These are phyloP conservation scores for Rallus crepitans DNA, from an alignment of 2,797 vertebrate species.

Conservation along the genomic window DNA sequence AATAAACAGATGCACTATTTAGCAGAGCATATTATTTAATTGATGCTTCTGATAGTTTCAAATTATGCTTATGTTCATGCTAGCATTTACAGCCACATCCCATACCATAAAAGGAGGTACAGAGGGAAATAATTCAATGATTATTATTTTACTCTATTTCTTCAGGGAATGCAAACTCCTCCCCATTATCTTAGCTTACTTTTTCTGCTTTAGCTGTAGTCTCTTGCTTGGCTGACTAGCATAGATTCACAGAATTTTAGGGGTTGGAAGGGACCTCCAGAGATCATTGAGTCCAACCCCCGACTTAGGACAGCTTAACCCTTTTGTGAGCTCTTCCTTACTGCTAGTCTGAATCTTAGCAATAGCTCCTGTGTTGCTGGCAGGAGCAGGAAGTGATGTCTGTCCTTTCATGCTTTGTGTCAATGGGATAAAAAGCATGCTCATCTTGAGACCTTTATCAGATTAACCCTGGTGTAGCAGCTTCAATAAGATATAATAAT, in stretches of 20 bases:
- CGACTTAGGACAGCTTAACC: neutral
- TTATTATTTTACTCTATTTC: slow-evolving; percentile 1
- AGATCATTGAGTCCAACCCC: too few relatives aligned
- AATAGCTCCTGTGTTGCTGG: neutral
- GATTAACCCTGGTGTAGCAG: neutral
- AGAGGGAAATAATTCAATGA: neutral
- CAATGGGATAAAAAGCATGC: neutral
- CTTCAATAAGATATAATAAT: neutral
- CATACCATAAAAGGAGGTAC: neutral
- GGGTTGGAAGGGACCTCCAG: too few relatives aligned
- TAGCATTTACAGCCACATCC: neutral
- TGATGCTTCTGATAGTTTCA: slow-evolving; percentile 12
- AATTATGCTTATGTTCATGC: neutral
- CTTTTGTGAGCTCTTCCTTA: neutral
- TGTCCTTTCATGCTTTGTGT: neutral
- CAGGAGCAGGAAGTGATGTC: neutral
- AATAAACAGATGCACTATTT: slow-evolving; percentile 3
- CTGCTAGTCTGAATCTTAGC: neutral
- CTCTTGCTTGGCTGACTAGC: neutral
- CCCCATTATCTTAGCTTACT: neutral
- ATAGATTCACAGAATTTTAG: too few relatives aligned
- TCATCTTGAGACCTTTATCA: slow-evolving; percentile 14
- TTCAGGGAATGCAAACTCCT: neutral
- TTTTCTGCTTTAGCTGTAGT: neutral
- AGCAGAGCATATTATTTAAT: slow-evolving; percentile 23